Percentiles rank a stretch among this genome's conserved stretches.
These are phyloP conservation scores for Machimus atricapillus DNA, from an alignment of 2,888 invertebrate genomes.

Conservation along the genomic window DNA sequence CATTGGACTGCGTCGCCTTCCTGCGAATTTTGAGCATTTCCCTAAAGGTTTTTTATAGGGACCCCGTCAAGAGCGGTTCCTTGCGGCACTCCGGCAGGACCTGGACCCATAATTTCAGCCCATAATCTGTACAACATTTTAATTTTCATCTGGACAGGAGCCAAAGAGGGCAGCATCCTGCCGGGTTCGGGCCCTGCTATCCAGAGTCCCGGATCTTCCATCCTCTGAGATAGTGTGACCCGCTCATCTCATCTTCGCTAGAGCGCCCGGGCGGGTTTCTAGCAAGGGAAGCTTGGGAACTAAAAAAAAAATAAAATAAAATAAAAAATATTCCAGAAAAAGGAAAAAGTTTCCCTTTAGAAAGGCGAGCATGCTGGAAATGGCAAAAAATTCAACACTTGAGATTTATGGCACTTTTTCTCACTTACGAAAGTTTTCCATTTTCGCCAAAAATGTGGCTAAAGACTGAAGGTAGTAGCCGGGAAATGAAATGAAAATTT, in stretches of 20 bases:
- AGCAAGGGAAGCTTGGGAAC: background rate
- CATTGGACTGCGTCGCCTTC: background rate
- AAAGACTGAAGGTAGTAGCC: slow-evolving; percentile 25
- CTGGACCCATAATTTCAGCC: background rate
- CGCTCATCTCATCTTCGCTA: slow-evolving; percentile 2
- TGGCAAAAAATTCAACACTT: slow-evolving; percentile 39
- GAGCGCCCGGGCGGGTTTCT: background rate
- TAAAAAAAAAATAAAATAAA: background rate
- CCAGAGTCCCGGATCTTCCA: slow-evolving; percentile 11
- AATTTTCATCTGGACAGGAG: slow-evolving; percentile 33
- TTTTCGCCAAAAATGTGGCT: slow-evolving; percentile 37
- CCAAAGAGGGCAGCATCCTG: slow-evolving; percentile 27
- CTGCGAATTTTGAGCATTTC: background rate
- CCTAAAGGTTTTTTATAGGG: background rate
- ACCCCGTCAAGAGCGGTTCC: background rate
- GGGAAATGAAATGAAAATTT: slow-evolving; percentile 32
- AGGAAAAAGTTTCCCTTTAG: slow-evolving; percentile 31
- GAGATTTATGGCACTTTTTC: slow-evolving; percentile 41
- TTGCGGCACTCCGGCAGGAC: background rate
- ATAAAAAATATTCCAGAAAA: background rate
- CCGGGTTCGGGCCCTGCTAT: background rate
- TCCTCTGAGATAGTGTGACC: background rate
- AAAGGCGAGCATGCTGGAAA: slow-evolving; percentile 31
- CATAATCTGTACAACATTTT: slow-evolving; percentile 35
- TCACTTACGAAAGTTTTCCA: slow-evolving; percentile 41